Evolutionary conservation across 2,888 invertebrate species (phyloP).

Genomic region (Strigamia maritima): DNA sequence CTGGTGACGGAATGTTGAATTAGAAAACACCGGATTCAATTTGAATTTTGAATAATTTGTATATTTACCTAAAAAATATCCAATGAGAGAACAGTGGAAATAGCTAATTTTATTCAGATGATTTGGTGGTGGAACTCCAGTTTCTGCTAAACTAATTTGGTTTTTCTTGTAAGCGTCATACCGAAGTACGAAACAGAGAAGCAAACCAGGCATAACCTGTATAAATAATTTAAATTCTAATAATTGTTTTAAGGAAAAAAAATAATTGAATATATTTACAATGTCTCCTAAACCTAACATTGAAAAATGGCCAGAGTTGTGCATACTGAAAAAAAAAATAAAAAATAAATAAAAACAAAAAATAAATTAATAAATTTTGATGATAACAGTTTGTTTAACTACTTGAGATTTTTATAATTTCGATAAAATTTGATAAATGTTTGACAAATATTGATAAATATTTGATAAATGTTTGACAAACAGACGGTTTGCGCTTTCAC

Average conservation of each 20-base stretch:
- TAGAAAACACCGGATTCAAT: neutral
- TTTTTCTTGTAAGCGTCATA: slow-evolving; percentile 97
- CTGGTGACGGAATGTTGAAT: slow-evolving; percentile 45
- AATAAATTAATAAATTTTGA: no score
- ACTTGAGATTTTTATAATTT: no score
- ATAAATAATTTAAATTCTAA: slow-evolving; percentile 3
- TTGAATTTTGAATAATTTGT: neutral
- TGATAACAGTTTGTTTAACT: no score
- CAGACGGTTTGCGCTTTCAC: no score
- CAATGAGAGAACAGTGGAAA: slow-evolving; percentile 97
- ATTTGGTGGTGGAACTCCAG: slow-evolving; percentile 60
- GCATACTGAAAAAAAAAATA: slow-evolving; percentile 64
- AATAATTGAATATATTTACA: slow-evolving; percentile 51
- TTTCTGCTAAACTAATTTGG: slow-evolving; percentile 63
- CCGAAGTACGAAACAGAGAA: slow-evolving; percentile 92
- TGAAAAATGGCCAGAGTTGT: slow-evolving; percentile 93
- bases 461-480: no score
- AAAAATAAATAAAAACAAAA: neutral
- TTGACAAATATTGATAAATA: no score
- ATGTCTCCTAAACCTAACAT: slow-evolving; percentile 76
- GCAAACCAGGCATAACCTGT: slow-evolving; percentile 88
- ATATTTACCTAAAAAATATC: slow-evolving; percentile 80
- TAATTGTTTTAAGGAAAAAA: neutral
- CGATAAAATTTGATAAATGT: neutral
- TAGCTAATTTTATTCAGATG: slow-evolving; percentile 65